These are phyloP conservation scores for Ricordea florida DNA, from an alignment of 92 coral and sea anemone species.

Conservation along the genomic window DNA sequence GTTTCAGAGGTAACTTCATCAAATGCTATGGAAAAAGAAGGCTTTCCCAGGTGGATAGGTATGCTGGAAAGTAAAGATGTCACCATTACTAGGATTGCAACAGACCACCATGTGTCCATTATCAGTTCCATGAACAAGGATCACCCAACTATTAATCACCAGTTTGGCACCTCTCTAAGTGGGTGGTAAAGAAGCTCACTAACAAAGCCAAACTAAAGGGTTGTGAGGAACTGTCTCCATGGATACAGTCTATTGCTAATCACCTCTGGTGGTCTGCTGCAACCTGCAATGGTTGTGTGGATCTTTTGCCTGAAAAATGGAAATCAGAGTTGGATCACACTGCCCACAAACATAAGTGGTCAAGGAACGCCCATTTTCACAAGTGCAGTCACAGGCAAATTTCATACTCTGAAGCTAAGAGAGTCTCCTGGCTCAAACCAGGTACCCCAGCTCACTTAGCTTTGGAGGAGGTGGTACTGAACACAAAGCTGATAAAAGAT, in stretches of 20 bases:
- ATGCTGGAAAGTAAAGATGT: not conserved
- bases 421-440: slow-evolving; percentile 51
- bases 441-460: slow-evolving; percentile 47
- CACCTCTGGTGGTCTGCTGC: slow-evolving; percentile 64
- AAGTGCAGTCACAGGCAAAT: slow-evolving; percentile 46
- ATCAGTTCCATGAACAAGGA: slow-evolving; percentile 40
- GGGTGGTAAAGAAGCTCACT: slow-evolving; percentile 39
- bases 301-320: slow-evolving; percentile 49
- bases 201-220: slow-evolving; percentile 42
- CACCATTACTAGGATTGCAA: not conserved
- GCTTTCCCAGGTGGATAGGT: not conserved
- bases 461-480: slow-evolving; percentile 53
- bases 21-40: too few relatives aligned
- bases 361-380: slow-evolving; percentile 20
- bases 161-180: slow-evolving; percentile 66
- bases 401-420: slow-evolving; percentile 15
- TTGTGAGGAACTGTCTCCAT: slow-evolving; percentile 17
- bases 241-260: slow-evolving; percentile 50
- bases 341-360: slow-evolving; percentile 31
- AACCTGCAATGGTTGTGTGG: slow-evolving; percentile 49
- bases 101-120: slow-evolving; percentile 56
- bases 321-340: slow-evolving; percentile 37
- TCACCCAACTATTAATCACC: slow-evolving; percentile 44
- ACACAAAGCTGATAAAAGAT: slow-evolving; percentile 52
- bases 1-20: slow-evolving; percentile 38